Evolutionary conservation across 2,113 vertebrate species (phyloP).

Genomic region (Vicugna pacos): DNA sequence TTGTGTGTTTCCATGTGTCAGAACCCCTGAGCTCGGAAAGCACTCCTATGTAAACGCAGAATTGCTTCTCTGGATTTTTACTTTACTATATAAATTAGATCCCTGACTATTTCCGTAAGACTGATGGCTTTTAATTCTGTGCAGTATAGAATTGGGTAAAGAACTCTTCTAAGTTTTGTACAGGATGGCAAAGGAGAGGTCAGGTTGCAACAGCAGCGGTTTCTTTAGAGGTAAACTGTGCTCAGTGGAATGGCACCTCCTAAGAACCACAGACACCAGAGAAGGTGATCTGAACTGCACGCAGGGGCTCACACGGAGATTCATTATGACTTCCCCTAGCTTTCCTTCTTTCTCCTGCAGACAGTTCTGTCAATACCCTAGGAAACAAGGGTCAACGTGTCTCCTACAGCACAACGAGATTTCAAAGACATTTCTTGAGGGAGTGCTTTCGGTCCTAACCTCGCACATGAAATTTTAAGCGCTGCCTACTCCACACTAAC

Average conservation of each 20-base stretch:
- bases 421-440: neutral
- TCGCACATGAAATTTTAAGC: neutral
- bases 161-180: neutral
- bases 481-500: rapidly evolving
- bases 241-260: too few relatives aligned
- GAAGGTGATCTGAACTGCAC: too few relatives aligned
- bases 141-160: neutral
- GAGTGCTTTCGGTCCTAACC: neutral
- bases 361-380: neutral
- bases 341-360: neutral
- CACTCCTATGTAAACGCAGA: neutral
- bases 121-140: neutral
- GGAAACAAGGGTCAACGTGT: neutral
- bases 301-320: neutral
- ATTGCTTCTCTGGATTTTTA: neutral
- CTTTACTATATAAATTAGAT: neutral
- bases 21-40: neutral
- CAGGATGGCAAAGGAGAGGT: neutral
- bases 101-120: neutral
- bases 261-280: neutral
- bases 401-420: neutral
- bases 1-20: neutral
- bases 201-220: neutral
- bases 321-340: neutral
- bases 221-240: neutral